Conservation (phyloP, 1,140 invertebrate species). For the Oedothorax gibbosus region DNA sequence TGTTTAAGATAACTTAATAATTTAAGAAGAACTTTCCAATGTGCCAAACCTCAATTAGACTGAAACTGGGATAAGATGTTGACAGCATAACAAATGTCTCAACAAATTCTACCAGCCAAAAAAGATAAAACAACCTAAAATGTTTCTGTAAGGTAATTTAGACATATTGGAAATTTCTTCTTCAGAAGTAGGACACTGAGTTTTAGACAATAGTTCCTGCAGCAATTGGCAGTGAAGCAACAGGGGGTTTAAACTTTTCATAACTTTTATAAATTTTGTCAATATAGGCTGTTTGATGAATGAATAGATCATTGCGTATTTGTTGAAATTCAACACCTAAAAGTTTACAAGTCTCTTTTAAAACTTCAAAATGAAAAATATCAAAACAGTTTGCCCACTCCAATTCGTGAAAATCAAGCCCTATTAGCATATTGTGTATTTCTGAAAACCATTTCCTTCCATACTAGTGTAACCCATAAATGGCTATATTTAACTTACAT, state of each 20-base stretch:
- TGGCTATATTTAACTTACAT: not conserved
- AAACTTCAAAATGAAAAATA: slow-evolving; percentile 6
- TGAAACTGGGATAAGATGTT: not conserved
- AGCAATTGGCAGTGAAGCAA: slow-evolving; percentile 1
- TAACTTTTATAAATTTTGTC: not conserved
- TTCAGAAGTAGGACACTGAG: not conserved
- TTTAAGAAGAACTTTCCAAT: slow-evolving; percentile 25
- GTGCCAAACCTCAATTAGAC: no score
- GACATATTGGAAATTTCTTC: not conserved
- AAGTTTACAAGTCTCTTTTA: slow-evolving; percentile 2
- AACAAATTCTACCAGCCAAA: not conserved
- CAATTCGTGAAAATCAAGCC: not conserved
- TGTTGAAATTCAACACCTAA: no score
- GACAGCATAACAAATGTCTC: not conserved
- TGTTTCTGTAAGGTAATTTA: no score
- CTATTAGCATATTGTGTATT: not conserved
- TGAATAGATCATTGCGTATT: no score
- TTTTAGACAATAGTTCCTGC: slow-evolving; percentile 1
- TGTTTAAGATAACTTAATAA: slow-evolving; percentile 6
- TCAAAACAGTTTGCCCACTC: not conserved
- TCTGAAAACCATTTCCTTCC: not conserved
- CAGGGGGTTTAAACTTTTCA: not conserved
- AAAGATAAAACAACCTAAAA: slow-evolving; percentile 16
- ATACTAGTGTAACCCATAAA: not conserved
- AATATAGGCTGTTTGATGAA: no score